Evolutionary conservation across 2,888 invertebrate genomes (phyloP).

Genomic region (Cephalotes varians): DNA sequence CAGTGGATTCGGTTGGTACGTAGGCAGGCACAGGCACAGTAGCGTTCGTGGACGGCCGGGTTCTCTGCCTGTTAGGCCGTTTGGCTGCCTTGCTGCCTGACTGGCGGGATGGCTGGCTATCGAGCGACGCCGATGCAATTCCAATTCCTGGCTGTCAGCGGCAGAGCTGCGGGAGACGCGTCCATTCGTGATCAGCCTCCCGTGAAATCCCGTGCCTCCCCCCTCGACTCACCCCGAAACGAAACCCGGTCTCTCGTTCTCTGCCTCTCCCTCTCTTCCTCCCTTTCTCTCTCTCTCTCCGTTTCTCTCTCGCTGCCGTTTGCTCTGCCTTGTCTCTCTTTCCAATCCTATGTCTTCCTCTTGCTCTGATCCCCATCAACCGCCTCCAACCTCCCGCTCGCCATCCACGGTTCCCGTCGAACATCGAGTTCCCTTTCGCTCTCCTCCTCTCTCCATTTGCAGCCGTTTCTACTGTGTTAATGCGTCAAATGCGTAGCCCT

Average conservation of each 20-base stretch:
- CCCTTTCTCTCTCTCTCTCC: slow-evolving; percentile 57
- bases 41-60: slow-evolving; percentile 71
- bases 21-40: slow-evolving; percentile 66
- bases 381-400: slow-evolving; percentile 69
- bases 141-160: slow-evolving; percentile 86
- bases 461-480: slow-evolving; percentile 73
- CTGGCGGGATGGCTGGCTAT: slow-evolving; percentile 84
- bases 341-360: slow-evolving; percentile 54
- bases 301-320: slow-evolving; percentile 62
- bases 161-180: slow-evolving; percentile 85
- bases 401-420: slow-evolving; percentile 72
- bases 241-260: slow-evolving; percentile 70
- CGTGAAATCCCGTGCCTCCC: slow-evolving; percentile 85
- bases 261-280: slow-evolving; percentile 62
- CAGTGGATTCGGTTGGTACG: slow-evolving; percentile 70
- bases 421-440: slow-evolving; percentile 74
- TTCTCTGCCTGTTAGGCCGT: slow-evolving; percentile 72
- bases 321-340: slow-evolving; percentile 51
- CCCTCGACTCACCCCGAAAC: slow-evolving; percentile 76
- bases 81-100: slow-evolving; percentile 78
- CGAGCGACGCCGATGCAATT: slow-evolving; percentile 86
- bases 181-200: slow-evolving; percentile 85
- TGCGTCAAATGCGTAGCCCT: slow-evolving; percentile 77
- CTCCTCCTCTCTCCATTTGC: slow-evolving; percentile 49
- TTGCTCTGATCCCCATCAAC: slow-evolving; percentile 68